phyloP scores from a whole-genome alignment of 1,140 invertebrate genomes.

The Thaumatotibia leucotreta region DNA sequence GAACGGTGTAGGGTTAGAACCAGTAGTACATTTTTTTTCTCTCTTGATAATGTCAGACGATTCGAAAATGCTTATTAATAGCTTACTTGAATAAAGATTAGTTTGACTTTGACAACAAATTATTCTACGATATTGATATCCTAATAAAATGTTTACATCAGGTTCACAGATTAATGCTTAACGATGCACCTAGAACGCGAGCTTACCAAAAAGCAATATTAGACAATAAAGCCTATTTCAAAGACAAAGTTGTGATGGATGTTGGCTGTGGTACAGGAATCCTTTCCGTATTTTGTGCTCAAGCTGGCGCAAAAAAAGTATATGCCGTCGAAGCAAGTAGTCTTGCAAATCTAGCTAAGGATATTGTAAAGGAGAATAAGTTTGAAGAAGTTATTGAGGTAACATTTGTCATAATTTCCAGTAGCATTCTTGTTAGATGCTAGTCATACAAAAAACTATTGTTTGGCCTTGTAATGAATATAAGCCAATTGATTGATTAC shows the following conservation, averaged over 20 bases:
- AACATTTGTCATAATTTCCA: slow-evolving; percentile 1
- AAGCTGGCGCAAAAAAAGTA: slow-evolving; percentile 94
- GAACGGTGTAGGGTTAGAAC: too few relatives aligned
- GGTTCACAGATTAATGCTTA: slow-evolving; percentile 88
- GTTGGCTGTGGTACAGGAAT: slow-evolving; percentile 98
- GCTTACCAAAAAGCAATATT: slow-evolving; percentile 91
- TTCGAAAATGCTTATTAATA: too few relatives aligned
- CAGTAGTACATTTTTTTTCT: too few relatives aligned
- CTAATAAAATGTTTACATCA: slow-evolving; percentile 44
- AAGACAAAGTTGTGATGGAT: slow-evolving; percentile 92
- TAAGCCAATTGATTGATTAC: slow-evolving; percentile 3
- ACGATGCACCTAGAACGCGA: slow-evolving; percentile 87
- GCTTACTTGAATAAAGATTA: too few relatives aligned
- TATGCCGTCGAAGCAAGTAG: slow-evolving; percentile 96
- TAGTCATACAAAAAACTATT: neutral
- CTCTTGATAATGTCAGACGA: too few relatives aligned
- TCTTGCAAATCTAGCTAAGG: slow-evolving; percentile 90
- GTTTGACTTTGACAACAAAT: too few relatives aligned
- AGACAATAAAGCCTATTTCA: slow-evolving; percentile 81
- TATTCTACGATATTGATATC: too few relatives aligned
- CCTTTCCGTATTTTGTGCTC: slow-evolving; percentile 96
- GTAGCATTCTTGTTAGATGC: neutral
- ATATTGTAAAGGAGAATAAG: slow-evolving; percentile 87
- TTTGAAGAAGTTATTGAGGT: slow-evolving; percentile 78
- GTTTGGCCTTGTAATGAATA: neutral